Evolutionary conservation across 2,888 invertebrate species (phyloP), one percentile per base, ranked within the genome.

Genomic region (Pyrocoelia pectoralis): DNA sequence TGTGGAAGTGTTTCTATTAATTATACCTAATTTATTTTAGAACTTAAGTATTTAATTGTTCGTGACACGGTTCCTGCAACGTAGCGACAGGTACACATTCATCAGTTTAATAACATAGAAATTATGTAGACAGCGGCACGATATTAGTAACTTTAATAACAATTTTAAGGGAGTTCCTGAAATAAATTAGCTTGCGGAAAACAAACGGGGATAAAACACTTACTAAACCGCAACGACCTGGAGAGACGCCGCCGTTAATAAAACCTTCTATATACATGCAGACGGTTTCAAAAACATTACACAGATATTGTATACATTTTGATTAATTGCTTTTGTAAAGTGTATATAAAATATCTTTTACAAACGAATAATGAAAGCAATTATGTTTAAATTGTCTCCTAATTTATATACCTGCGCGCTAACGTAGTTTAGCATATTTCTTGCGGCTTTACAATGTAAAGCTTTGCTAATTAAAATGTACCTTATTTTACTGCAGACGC

Each of bases 121-220:
- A 57, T 57, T 57, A 50, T 57, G 51, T 57, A 50, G 49, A 50
- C 50, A 41, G 41, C 50, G 41, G 19, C 24, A 24, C 49, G 41
- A 40, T 50, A 57, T 57, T 57, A 57, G 50, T 57, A 58, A 52
- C 29, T 58, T 58, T 58, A 58, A 58, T 58, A 58, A 58, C 58
- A 58, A 58, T 58, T 58, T 52, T 51, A 58, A 58, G 58, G 28
- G 43, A 43, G 43, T 51, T 52, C 58, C 51, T 28, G 58, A 52
- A 52, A 58, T 58, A 58, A 58, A 58, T 58, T 58, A 52, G 58
- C 51, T 51, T 43, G 52, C 19, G 58, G 58, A 17, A 24, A 38
- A 57, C 51, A 57, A 57, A 58, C 58, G 41, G 46, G 29, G 28
- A 40, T 15, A 52, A 48, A 52, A 41, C 58, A 58, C 41, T 58